phyloP scores from a whole-genome alignment of 1,140 invertebrate species.

The Paramacrobiotus metropolitanus region DNA sequence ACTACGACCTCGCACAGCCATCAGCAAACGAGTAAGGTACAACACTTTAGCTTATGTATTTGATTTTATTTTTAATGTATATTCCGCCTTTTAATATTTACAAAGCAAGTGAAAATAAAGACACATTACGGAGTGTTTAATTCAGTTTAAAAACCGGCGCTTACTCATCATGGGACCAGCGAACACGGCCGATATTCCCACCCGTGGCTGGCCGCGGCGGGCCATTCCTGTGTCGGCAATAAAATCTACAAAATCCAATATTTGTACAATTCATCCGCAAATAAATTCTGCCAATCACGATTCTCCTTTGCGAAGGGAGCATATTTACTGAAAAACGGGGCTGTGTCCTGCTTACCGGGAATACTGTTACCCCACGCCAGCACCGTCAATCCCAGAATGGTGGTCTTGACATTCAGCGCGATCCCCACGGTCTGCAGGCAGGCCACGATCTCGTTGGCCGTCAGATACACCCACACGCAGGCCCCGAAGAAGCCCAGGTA shows the following conservation, averaged over 20 bases:
- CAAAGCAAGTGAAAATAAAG: background rate
- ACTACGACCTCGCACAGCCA: too few species aligned
- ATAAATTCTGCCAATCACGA: too few species aligned
- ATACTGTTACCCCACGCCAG: constrained; percentile 46
- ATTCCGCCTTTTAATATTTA: too few species aligned
- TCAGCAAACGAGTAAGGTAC: too few species aligned
- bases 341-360: constrained; percentile 28
- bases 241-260: constrained; percentile 29
- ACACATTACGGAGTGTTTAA: background rate
- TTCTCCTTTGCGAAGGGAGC: constrained; percentile 7
- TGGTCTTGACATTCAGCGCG: constrained; percentile 33
- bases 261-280: too few species aligned
- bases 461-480: constrained; percentile 37
- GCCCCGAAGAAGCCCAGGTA: constrained; percentile 37
- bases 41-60: too few species aligned
- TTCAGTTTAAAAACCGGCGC: constrained; percentile 7
- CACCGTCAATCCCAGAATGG: constrained; percentile 40
- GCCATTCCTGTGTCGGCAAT: constrained; percentile 39
- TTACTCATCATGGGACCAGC: constrained; percentile 43
- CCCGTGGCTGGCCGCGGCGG: constrained; percentile 35
- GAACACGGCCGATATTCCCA: constrained; percentile 43
- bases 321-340: background rate
- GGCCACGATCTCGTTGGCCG: constrained; percentile 40
- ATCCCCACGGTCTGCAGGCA: constrained; percentile 30
- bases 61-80: too few species aligned